Conservation (phyloP, 2,888 invertebrate genomes). For the Himalopsyche anomala region DNA sequence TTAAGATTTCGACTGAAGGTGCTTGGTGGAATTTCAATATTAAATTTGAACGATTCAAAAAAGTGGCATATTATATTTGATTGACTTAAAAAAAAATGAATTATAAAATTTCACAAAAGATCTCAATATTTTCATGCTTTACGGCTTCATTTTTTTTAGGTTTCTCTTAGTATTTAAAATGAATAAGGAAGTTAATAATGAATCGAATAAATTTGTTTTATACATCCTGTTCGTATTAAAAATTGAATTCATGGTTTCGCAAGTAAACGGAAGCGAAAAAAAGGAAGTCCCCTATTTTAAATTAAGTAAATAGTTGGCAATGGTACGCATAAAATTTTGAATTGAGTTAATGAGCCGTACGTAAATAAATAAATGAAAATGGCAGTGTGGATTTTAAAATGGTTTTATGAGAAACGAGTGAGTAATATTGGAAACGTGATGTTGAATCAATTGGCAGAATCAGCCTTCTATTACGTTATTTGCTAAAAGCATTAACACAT, state of each 20-base stretch:
- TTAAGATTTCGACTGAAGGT: too few species aligned
- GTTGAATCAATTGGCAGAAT: constrained; percentile 10
- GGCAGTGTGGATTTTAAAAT: constrained; percentile 1
- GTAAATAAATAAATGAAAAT: background rate
- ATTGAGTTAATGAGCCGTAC: background rate
- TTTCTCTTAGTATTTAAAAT: too few species aligned
- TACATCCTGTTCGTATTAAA: too few species aligned
- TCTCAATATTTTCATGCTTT: too few species aligned
- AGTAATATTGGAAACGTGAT: constrained; percentile 17
- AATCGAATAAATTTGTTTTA: too few species aligned
- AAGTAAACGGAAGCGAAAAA: background rate
- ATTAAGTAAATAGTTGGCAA: background rate
- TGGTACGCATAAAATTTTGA: background rate
- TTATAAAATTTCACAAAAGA: too few species aligned
- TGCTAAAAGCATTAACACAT: constrained; percentile 12
- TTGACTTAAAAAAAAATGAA: too few species aligned
- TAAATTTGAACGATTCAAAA: too few species aligned
- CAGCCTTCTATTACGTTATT: background rate
- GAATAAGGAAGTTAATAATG: too few species aligned
- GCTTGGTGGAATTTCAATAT: too few species aligned
- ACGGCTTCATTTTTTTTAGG: too few species aligned
- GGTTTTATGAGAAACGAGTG: background rate
- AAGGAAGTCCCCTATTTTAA: background rate
- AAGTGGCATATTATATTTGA: too few species aligned
- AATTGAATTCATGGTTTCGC: background rate